phyloP scores from a whole-genome alignment of 2,888 invertebrate species.

The Patella caerulea region DNA sequence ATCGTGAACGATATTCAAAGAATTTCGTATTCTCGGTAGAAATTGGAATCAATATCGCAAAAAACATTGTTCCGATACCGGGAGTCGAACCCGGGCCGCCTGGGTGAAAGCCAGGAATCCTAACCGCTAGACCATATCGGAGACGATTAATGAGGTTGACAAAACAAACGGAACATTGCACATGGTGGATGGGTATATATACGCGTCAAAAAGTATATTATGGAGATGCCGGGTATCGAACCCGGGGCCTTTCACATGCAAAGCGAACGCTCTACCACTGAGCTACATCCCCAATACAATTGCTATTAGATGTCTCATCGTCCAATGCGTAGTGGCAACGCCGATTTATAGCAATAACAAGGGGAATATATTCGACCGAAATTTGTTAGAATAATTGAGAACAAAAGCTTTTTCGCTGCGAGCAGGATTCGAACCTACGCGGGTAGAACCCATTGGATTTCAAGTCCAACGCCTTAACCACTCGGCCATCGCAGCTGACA shows the following conservation, averaged over 20 bases:
- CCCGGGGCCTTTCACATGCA: constrained; percentile 31
- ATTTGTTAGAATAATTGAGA: too few relatives aligned
- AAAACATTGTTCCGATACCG: constrained; percentile 4
- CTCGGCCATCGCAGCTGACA: constrained; percentile 25
- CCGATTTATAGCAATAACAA: too few relatives aligned
- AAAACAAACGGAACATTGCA: too few relatives aligned
- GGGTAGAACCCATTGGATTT: constrained; percentile 25
- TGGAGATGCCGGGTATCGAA: constrained; percentile 29
- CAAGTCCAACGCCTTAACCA: constrained; percentile 29
- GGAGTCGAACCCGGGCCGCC: constrained; percentile 13
- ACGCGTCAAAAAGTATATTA: not conserved
- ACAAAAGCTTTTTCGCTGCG: too few relatives aligned
- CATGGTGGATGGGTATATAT: too few relatives aligned
- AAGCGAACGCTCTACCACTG: constrained; percentile 31
- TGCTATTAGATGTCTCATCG: too few relatives aligned
- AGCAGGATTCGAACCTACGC: constrained; percentile 25
- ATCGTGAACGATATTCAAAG: too few relatives aligned
- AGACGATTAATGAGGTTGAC: not conserved
- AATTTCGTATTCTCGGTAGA: too few relatives aligned
- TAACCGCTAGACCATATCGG: constrained; percentile 10
- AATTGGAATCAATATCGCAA: not conserved
- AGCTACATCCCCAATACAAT: constrained; percentile 25
- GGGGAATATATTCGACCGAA: too few relatives aligned
- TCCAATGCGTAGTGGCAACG: too few relatives aligned
- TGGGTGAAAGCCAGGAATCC: constrained; percentile 13